These are phyloP conservation scores for Myzus persicae DNA, from an alignment of 1,140 invertebrate genomes.

Conservation along the genomic window DNA sequence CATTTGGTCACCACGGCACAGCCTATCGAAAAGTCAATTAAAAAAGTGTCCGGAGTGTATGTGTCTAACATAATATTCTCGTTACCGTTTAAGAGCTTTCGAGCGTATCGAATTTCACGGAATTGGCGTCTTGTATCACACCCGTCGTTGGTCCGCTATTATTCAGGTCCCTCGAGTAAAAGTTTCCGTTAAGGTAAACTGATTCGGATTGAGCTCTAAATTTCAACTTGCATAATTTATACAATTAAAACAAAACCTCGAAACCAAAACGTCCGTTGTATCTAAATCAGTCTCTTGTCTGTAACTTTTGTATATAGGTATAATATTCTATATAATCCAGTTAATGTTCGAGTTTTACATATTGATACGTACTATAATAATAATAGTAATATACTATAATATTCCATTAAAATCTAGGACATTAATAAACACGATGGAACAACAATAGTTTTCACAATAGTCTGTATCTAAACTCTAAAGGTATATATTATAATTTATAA, in stretches of 20 bases:
- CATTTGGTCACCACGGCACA: background rate
- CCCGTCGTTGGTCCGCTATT: conserved; percentile 16
- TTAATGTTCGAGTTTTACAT: background rate
- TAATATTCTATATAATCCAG: conserved; percentile 17
- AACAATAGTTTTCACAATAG: background rate
- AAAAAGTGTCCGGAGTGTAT: conserved; percentile 19
- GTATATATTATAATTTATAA: no score
- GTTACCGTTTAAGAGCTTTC: conserved; percentile 14
- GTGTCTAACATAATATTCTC: conserved; percentile 18
- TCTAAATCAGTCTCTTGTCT: conserved; percentile 14
- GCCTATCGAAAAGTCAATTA: conserved; percentile 26
- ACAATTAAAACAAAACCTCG: conserved; percentile 30
- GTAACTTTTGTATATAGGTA: background rate
- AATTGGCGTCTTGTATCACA: conserved; percentile 26
- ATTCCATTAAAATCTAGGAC: background rate
- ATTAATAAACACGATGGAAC: background rate
- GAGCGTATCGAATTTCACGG: conserved; percentile 20
- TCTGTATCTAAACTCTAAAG: no score
- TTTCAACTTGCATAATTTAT: conserved; percentile 13
- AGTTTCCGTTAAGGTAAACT: conserved; percentile 33
- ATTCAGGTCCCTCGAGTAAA: conserved; percentile 14
- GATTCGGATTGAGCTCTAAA: conserved; percentile 9
- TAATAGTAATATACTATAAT: background rate
- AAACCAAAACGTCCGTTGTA: conserved; percentile 4
- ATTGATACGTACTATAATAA: background rate